Conservation (phyloP, 2,797 vertebrate genomes). For the Siniperca scherzeri region DNA sequence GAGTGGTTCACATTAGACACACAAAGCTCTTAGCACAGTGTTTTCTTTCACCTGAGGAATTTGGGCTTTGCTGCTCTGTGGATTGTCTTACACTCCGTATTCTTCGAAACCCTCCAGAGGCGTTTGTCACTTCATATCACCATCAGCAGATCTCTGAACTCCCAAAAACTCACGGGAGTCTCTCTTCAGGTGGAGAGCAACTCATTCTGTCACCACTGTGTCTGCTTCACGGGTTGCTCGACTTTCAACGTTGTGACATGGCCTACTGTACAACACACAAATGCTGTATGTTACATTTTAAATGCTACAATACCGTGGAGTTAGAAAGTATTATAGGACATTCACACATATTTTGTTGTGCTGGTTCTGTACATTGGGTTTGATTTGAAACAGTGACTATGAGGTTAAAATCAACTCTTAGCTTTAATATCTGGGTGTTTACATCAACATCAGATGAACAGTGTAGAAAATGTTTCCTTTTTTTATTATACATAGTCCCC, state of each 20-base stretch:
- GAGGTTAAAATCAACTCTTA: neutral
- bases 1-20: constrained; percentile 41
- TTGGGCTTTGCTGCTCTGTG: constrained; percentile 26
- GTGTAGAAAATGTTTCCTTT: neutral
- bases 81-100: constrained; percentile 45
- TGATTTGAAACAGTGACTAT: neutral
- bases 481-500: neutral
- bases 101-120: constrained; percentile 64
- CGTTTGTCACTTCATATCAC: constrained; percentile 67
- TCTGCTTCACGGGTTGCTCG: constrained; percentile 32
- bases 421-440: constrained; percentile 15
- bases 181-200: constrained; percentile 53
- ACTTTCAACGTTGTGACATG: constrained; percentile 35
- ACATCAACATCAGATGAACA: neutral
- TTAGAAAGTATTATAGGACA: neutral
- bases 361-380: neutral
- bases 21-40: constrained; percentile 17
- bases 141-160: constrained; percentile 59
- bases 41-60: constrained; percentile 53
- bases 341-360: neutral
- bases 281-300: neutral
- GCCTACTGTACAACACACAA: constrained; percentile 1
- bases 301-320: neutral
- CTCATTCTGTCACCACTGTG: constrained; percentile 27
- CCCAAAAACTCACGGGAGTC: constrained; percentile 49